Evolutionary conservation across 1,140 invertebrate species (phyloP), one percentile per base, ranked within the genome.

Genomic region (Rhizoglyphus robini): DNA sequence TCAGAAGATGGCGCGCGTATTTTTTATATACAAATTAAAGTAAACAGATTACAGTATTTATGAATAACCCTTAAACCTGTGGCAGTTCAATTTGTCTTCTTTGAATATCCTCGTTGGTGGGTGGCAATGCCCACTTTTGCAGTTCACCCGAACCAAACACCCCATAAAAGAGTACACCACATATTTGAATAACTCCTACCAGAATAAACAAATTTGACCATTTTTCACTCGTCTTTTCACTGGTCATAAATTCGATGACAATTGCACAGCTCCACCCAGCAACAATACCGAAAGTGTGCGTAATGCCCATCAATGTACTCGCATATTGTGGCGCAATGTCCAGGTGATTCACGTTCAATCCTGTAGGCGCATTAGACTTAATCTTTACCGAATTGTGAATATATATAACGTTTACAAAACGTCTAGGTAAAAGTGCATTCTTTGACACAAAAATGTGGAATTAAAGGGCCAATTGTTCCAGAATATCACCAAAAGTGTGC

Each of bases 311-410:
- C 47, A 99, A 77, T 68, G 99, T 99, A 76, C 91, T 94, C 4
- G 96, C 96, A 74, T 99, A 99, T 48, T 93, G 82, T 0, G 96
- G 96, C 1, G 96, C 96, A 63, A 99, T 98, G 74, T 99, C 96
- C 72, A 99, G 76, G 75, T 99, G 96, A 76, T 99, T 99, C 0
- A 99, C 96, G 74, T 99, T 99, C 77, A 96, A 99, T 20, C 96
- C 85, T n/a, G n/a, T n/a, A n/a, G n/a, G n/a, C n/a, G n/a, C n/a
- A n/a, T n/a, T n/a, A n/a, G n/a, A n/a, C n/a, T n/a, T n/a, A n/a
- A n/a, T n/a, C n/a, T n/a, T n/a, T 86, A 72, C 29, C 11, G 13
- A n/a, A n/a, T n/a, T n/a, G n/a, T n/a, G n/a, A n/a, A n/a, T n/a
- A n/a, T n/a, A n/a, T n/a, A n/a, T n/a, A n/a, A n/a, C n/a, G n/a